Conservation (phyloP, 2,888 invertebrate genomes). For the Aethes cnicana region DNA sequence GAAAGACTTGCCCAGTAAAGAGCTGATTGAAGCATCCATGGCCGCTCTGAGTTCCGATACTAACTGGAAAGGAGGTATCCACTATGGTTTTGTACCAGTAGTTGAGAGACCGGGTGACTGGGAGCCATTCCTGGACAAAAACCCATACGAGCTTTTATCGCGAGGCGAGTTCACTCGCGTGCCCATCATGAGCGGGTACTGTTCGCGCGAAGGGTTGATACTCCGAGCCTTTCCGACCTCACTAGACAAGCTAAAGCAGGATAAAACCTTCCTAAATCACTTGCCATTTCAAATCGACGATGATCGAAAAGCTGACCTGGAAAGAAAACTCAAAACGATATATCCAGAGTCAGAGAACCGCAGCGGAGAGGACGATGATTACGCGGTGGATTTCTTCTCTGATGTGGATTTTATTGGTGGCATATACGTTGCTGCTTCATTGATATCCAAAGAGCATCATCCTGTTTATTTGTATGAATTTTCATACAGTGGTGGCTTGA, state of each 20-base stretch:
- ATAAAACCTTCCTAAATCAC: conserved; percentile 23
- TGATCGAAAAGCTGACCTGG: conserved; percentile 45
- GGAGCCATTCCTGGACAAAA: conserved; percentile 68
- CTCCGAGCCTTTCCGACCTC: conserved; percentile 43
- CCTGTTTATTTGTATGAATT: conserved; percentile 83
- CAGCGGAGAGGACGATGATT: conserved; percentile 58
- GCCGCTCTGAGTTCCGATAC: conserved; percentile 43
- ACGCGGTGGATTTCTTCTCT: conserved; percentile 70
- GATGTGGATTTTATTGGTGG: conserved; percentile 75
- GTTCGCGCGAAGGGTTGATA: conserved; percentile 70
- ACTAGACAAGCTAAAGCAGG: conserved; percentile 31
- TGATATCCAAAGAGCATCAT: conserved; percentile 59
- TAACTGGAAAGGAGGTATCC: conserved; percentile 56
- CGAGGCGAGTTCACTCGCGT: conserved; percentile 71
- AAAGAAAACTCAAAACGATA: conserved; percentile 55
- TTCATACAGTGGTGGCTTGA: conserved; percentile 79
- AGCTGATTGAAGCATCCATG: conserved; percentile 58
- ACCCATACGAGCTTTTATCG: conserved; percentile 59
- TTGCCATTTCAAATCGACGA: conserved; percentile 22
- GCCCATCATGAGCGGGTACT: conserved; percentile 76
- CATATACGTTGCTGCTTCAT: conserved; percentile 53
- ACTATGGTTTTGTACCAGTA: conserved; percentile 77
- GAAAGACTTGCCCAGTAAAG: conserved; percentile 52
- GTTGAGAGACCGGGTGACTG: conserved; percentile 64
- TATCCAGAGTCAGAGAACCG: conserved; percentile 69